Evolutionary conservation across 2,113 vertebrate species (phyloP).

Genomic region (Pholis gunnellus): DNA sequence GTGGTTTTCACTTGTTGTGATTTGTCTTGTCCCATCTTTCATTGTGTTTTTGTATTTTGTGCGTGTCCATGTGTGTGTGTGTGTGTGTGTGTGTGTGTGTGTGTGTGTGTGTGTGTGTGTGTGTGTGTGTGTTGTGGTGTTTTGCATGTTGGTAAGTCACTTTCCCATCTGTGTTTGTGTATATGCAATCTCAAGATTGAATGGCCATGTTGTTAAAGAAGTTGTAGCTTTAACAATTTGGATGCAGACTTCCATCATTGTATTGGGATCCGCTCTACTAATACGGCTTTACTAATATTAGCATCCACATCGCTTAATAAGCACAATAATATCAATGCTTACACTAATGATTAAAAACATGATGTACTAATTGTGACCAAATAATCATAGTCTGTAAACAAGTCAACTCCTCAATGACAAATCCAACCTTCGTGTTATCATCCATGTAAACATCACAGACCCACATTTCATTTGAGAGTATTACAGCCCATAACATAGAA

Average conservation of each 20-base stretch:
- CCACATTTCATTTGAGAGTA: conserved; percentile 43
- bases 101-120: conserved; percentile 22
- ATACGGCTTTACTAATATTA: conserved; percentile 65
- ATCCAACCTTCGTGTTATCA: conserved; percentile 50
- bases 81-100: conserved; percentile 16
- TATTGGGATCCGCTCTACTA: conserved; percentile 40
- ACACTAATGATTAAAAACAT: conserved; percentile 27
- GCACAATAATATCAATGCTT: conserved; percentile 36
- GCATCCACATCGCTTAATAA: conserved; percentile 24
- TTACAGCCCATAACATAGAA: conserved; percentile 54
- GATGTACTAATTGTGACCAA: conserved; percentile 30
- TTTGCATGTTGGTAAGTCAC: conserved; percentile 35
- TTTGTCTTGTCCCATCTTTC: conserved; percentile 80
- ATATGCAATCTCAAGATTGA: conserved; percentile 96
- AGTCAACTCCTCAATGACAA: conserved; percentile 10
- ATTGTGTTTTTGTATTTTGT: conserved; percentile 50
- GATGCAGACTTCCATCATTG: conserved; percentile 10
- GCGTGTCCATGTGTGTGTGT: conserved; percentile 24
- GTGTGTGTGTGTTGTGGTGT: conserved; percentile 33
- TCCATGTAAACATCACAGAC: conserved; percentile 56
- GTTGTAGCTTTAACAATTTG: conserved; percentile 25
- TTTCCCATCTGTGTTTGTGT: conserved; percentile 68
- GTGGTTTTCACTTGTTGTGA: conserved; percentile 78
- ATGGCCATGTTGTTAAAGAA: conserved; percentile 46
- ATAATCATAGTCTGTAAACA: conserved; percentile 26